Conservation (phyloP, 2,113 vertebrate genomes). For the Microcebus tavaratra region DNA sequence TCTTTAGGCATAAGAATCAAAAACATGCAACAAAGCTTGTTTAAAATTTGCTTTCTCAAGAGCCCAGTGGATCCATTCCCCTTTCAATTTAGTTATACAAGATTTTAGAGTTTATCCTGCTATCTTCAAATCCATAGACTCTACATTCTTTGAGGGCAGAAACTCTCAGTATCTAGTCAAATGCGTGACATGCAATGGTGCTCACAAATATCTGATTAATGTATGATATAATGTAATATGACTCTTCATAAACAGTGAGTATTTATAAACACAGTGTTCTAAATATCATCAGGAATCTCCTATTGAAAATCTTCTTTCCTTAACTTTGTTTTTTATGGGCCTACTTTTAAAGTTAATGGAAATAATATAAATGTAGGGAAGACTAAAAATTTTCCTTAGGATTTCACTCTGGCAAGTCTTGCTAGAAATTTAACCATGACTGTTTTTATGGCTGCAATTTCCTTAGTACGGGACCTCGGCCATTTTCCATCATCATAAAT, state of each 20-base stretch:
- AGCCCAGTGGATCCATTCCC: background rate
- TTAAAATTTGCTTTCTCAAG: background rate
- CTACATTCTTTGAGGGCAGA: background rate
- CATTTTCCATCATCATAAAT: constrained; percentile 66
- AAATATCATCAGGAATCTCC: background rate
- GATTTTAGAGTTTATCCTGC: background rate
- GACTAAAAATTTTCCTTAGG: constrained; percentile 34
- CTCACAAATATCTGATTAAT: constrained; percentile 8
- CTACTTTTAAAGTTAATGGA: constrained; percentile 38
- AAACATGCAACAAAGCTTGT: background rate
- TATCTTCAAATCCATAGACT: background rate
- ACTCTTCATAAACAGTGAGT: constrained; percentile 5
- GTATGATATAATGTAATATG: background rate
- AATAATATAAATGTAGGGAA: background rate
- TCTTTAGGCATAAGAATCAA: background rate
- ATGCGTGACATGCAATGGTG: background rate
- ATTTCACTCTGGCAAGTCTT: constrained; percentile 38
- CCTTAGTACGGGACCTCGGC: background rate
- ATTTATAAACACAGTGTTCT: constrained; percentile 43
- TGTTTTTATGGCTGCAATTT: constrained; percentile 65
- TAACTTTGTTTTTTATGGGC: background rate
- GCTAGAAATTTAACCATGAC: constrained; percentile 20
- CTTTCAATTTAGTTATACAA: background rate
- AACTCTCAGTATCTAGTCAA: background rate
- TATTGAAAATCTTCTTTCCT: constrained; percentile 3